Evolutionary conservation across 2,888 invertebrate genomes (phyloP).

Genomic region (Candidula unifasciata): DNA sequence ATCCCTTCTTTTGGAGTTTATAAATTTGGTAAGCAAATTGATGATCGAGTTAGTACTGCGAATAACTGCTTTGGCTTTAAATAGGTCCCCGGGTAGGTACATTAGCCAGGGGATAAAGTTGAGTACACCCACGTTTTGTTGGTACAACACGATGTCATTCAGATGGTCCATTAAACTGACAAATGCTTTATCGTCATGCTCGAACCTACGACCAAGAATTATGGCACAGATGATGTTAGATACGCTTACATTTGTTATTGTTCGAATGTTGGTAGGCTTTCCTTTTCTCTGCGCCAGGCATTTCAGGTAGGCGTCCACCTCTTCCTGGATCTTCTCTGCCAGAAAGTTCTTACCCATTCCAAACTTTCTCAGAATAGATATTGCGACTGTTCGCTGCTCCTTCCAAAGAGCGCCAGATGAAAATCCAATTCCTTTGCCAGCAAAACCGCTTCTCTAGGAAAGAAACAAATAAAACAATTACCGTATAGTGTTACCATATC

Average conservation of each 20-base stretch:
- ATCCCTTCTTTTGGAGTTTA: too few relatives aligned
- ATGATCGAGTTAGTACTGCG: too few relatives aligned
- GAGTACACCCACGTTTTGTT: too few relatives aligned
- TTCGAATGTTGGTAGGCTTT: neutral
- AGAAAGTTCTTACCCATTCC: slow-evolving; percentile 13
- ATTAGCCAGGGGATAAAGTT: too few relatives aligned
- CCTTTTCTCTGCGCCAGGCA: neutral
- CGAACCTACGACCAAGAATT: neutral
- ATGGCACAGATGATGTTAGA: slow-evolving; percentile 6
- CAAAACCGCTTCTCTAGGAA: neutral
- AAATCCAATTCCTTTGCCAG: neutral
- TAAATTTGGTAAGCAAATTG: too few relatives aligned
- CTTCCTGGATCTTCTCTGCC: neutral
- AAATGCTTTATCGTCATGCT: slow-evolving; percentile 17
- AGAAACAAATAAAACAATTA: too few relatives aligned
- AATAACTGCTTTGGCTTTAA: too few relatives aligned
- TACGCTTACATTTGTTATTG: neutral
- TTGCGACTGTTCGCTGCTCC: neutral
- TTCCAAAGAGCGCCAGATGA: neutral
- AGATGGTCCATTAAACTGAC: too few relatives aligned
- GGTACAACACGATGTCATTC: too few relatives aligned
- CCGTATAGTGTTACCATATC: too few relatives aligned
- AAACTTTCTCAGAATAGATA: neutral
- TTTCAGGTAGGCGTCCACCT: neutral
- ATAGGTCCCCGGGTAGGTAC: too few relatives aligned